Base-by-base conservation (phyloP, 2,113 vertebrate genomes). In the Cyprinodon brontotheroides region DNA sequence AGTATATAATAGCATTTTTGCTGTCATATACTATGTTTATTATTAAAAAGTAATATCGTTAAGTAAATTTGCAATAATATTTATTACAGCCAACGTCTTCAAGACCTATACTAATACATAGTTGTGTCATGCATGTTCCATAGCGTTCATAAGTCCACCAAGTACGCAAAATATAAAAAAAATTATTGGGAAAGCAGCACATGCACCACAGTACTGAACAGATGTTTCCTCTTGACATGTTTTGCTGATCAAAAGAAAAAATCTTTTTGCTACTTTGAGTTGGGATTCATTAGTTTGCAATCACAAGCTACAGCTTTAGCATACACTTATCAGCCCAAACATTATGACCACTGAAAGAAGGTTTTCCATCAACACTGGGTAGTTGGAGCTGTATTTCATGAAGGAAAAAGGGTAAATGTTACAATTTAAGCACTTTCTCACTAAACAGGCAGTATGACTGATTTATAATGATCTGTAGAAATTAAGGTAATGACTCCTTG, bases 131-230 rank as follows among this genome's bases (percentile, higher is more conserved):
- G 47, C 45, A 72, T 73, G 65, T 69, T 61, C 41, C 70, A 22
- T 61, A 61, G 68, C 70, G 50, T 50, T 76, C 61, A 22, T 53
- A 50, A 60, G 43, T 17, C 72, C 65, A 53, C 68, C 63, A 70
- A 57, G 45, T 14, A 40, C 15, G 64, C 38, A 40, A 78, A 75
- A 59, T 77, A 76, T 79, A 75, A 80, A 72, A 72, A 83, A 69
- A 87, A 78, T 75, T 81, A 68, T 53, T 79, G 40, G 60, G 47
- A 37, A 61, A 81, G 79, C 65, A 71, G 74, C n/a, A 86, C 85
- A 70, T 66, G 22, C 77, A 38, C 64, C n/a, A 9, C 3, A 37
- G 40, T 39, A 65, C 76, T 76, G 57, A 83, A 59, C 76, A 48
- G 37, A 65, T 60, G 69, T 78, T 67, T 69, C 74, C 57, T 70